phyloP scores from a whole-genome alignment of 2,797 vertebrate species.

The Notolepis coatsorum region DNA sequence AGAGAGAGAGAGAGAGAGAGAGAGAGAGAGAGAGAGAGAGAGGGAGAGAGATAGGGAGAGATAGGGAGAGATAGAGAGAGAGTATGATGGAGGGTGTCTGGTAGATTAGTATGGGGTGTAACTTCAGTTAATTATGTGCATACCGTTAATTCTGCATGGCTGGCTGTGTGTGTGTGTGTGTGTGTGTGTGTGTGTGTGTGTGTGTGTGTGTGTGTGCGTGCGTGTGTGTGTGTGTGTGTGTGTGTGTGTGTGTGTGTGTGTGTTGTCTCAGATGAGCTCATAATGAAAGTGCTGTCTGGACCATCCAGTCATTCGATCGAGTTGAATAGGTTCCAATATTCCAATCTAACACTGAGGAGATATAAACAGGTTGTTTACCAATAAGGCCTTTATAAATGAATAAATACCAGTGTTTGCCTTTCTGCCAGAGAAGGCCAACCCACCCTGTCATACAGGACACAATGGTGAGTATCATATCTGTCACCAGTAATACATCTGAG shows the following conservation, averaged over 20 bases:
- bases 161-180: constrained; percentile 29
- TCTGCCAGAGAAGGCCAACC: no score
- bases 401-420: no score
- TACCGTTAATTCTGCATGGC: constrained; percentile 59
- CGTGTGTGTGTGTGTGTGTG: constrained; percentile 33
- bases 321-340: no score
- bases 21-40: neutral
- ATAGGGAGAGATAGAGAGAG: constrained; percentile 14
- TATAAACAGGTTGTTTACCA: no score
- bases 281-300: no score
- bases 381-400: no score
- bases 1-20: neutral
- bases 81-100: constrained; percentile 35
- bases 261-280: no score
- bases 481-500: no score
- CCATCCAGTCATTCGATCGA: no score
- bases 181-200: constrained; percentile 32
- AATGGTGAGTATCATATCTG: no score
- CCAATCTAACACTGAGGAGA: no score
- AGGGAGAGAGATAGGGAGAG: neutral
- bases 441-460: no score
- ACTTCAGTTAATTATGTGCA: constrained; percentile 67
- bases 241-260: neutral
- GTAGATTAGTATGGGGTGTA: constrained; percentile 56
- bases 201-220: neutral